Conservation (phyloP, 2,888 invertebrate species). For the Apamea epomidion region DNA sequence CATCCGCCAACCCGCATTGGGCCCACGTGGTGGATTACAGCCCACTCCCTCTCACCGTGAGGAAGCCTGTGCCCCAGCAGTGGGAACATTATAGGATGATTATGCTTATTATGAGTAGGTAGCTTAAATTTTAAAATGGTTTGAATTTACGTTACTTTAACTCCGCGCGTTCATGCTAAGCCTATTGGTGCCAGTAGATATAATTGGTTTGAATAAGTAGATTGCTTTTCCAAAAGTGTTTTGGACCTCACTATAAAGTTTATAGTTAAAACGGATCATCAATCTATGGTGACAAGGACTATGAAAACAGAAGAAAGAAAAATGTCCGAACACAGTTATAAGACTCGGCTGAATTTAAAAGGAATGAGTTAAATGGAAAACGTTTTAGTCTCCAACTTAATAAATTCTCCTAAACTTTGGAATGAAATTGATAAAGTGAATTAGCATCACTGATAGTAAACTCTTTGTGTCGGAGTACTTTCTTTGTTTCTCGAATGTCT, state of each 20-base stretch:
- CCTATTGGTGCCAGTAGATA: background rate
- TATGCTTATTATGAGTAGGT: background rate
- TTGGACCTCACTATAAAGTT: conserved; percentile 1
- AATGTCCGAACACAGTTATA: conserved; percentile 34
- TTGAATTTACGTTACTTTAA: background rate
- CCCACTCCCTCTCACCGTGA: no score
- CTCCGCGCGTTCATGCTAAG: background rate
- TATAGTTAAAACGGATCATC: conserved; percentile 6
- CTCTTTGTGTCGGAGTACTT: conserved; percentile 40
- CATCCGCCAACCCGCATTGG: no score
- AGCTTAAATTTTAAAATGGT: background rate
- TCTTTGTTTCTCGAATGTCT: conserved; percentile 36
- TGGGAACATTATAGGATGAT: no score
- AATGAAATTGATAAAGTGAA: conserved; percentile 61
- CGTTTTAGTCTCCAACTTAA: conserved; percentile 54
- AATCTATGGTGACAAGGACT: conserved; percentile 44
- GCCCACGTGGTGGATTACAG: no score
- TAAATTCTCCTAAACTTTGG: conserved; percentile 54
- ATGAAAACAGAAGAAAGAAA: conserved; percentile 45
- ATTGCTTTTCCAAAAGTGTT: conserved; percentile 19
- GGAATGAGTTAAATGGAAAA: conserved; percentile 56
- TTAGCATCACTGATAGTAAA: conserved; percentile 58
- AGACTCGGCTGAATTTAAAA: conserved; percentile 48
- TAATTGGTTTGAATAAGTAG: background rate
- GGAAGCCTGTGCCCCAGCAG: no score